Conservation (phyloP, 2,888 invertebrate species). For the Tuberolachnus salignus region DNA sequence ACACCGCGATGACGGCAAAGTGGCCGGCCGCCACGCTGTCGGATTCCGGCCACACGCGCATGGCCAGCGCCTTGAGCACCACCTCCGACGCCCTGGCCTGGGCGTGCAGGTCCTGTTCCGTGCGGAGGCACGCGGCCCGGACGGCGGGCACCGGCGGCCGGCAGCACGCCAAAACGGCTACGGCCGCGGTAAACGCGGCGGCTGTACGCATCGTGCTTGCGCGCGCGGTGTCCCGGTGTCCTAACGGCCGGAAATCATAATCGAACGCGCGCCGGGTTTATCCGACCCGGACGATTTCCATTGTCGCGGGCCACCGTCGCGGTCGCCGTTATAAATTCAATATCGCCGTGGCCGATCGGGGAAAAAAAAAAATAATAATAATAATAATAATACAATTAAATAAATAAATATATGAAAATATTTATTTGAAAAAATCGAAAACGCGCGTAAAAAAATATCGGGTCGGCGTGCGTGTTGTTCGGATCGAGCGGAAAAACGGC, state of each 20-base stretch:
- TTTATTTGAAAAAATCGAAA: too few relatives aligned
- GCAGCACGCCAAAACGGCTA: slow-evolving; percentile 37
- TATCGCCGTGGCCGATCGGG: too few relatives aligned
- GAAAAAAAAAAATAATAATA: too few relatives aligned
- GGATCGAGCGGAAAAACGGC: background rate
- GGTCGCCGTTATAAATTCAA: background rate
- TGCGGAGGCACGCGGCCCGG: slow-evolving; percentile 33
- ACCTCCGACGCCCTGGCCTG: slow-evolving; percentile 67
- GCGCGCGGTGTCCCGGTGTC: background rate
- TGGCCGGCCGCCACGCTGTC: slow-evolving; percentile 57
- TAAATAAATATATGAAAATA: too few relatives aligned
- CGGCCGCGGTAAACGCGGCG: slow-evolving; percentile 15
- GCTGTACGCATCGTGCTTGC: slow-evolving; percentile 7
- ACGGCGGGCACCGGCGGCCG: slow-evolving; percentile 59
- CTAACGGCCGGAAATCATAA: background rate
- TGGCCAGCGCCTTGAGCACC: slow-evolving; percentile 68
- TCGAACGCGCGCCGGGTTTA: background rate
- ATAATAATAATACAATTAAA: too few relatives aligned
- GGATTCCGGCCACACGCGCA: slow-evolving; percentile 59
- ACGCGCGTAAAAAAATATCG: too few relatives aligned
- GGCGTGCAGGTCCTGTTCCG: slow-evolving; percentile 63
- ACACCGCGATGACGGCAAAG: slow-evolving; percentile 68
- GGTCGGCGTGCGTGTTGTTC: too few relatives aligned
- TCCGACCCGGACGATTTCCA: background rate
- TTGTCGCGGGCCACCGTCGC: background rate